phyloP scores from a whole-genome alignment of 2,888 invertebrate species.

The Archips xylosteana region DNA sequence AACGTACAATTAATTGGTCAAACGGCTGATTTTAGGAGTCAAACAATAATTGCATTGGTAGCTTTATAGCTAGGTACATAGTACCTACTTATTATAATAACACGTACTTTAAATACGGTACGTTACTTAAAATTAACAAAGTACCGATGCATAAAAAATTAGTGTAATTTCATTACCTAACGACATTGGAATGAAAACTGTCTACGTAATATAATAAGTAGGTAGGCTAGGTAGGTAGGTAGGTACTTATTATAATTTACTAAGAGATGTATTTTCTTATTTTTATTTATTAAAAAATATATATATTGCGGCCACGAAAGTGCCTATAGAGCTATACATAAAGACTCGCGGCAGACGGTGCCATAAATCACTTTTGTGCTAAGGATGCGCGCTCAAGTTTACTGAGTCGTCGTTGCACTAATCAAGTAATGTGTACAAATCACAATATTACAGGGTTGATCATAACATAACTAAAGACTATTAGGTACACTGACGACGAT shows the following conservation, averaged over 20 bases:
- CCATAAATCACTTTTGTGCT: no score
- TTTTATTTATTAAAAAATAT: not conserved
- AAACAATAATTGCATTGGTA: conserved; percentile 9
- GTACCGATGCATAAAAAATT: not conserved
- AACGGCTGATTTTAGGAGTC: conserved; percentile 31
- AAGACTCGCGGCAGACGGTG: no score
- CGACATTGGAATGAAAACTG: not conserved
- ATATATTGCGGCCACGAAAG: not conserved
- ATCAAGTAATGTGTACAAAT: no score
- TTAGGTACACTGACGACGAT: no score
- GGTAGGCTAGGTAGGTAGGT: not conserved
- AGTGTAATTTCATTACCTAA: no score
- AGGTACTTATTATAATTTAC: not conserved
- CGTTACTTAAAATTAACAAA: not conserved
- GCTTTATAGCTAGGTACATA: conserved; percentile 19
- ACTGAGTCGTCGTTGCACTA: no score
- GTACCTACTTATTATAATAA: conserved; percentile 25
- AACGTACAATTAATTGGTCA: conserved; percentile 42
- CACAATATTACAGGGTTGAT: no score
- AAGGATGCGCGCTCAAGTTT: no score
- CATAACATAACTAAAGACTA: no score
- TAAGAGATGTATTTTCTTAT: not conserved
- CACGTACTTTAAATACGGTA: no score
- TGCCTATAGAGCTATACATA: not conserved
- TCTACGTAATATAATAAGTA: not conserved